Evolutionary conservation across 2,888 invertebrate species (phyloP).

Genomic region (Drosophila longiperda): DNA sequence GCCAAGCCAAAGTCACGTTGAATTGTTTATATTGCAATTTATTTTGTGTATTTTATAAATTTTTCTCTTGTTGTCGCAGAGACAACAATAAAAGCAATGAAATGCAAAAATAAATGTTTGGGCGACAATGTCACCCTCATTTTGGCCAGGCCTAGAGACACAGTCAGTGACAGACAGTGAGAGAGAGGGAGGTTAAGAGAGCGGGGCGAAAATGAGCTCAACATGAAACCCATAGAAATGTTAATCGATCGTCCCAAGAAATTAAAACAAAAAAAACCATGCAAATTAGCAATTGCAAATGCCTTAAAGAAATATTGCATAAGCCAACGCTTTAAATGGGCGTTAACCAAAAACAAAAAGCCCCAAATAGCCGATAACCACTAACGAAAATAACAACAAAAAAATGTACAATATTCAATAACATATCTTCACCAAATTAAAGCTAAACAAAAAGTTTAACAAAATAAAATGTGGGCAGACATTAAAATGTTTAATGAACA

Average conservation of each 20-base stretch:
- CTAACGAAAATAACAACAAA: slow-evolving; percentile 2
- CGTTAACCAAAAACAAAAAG: slow-evolving; percentile 37
- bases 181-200: neutral
- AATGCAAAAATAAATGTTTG: slow-evolving; percentile 3
- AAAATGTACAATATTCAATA: slow-evolving; percentile 6
- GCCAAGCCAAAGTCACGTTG: slow-evolving; percentile 64
- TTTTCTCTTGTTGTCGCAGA: slow-evolving; percentile 29
- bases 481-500: slow-evolving; percentile 13
- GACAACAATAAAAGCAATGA: slow-evolving; percentile 21
- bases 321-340: slow-evolving; percentile 46
- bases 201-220: neutral
- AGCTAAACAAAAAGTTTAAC: slow-evolving; percentile 27
- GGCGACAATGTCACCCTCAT: slow-evolving; percentile 20
- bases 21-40: slow-evolving; percentile 55
- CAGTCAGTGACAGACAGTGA: neutral
- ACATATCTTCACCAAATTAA: slow-evolving; percentile 15
- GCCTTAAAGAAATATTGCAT: slow-evolving; percentile 45
- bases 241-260: slow-evolving; percentile 67
- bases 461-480: neutral
- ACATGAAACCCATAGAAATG: slow-evolving; percentile 61
- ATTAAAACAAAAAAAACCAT: slow-evolving; percentile 73
- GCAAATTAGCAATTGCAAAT: slow-evolving; percentile 64
- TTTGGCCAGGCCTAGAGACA: neutral
- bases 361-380: slow-evolving; percentile 26
- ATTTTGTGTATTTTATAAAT: slow-evolving; percentile 59